Percentiles rank a stretch among this genome's conserved stretches.
phyloP scores from a whole-genome alignment of 2,797 vertebrate genomes.

The Tapera naevia region DNA sequence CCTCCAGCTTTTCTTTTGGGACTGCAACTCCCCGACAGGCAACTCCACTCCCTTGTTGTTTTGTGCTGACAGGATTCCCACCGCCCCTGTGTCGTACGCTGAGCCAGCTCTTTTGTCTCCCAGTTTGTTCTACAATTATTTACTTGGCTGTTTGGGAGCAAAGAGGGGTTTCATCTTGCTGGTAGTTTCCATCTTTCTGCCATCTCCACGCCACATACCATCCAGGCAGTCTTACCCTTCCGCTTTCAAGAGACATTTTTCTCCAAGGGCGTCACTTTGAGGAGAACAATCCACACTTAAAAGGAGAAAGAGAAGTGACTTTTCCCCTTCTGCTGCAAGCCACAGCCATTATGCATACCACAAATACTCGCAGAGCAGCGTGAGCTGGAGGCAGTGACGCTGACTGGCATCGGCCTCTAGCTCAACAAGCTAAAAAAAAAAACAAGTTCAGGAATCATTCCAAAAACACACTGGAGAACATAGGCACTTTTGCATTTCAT shows the following conservation, averaged over 20 bases:
- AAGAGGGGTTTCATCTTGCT: conserved; percentile 60
- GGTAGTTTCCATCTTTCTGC: not conserved
- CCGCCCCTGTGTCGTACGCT: conserved; percentile 62
- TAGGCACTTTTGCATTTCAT: not conserved
- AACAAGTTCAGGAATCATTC: not conserved
- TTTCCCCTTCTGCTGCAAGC: not conserved
- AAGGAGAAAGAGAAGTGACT: not conserved
- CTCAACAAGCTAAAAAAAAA: not conserved
- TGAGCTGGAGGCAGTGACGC: not conserved
- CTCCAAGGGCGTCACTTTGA: not conserved
- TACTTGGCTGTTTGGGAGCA: conserved; percentile 74
- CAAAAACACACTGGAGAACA: not conserved
- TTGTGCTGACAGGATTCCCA: conserved; percentile 55
- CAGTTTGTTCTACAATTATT: conserved; percentile 83
- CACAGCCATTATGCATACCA: not conserved
- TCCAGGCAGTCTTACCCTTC: not conserved
- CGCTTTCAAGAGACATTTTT: not conserved
- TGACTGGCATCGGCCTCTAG: not conserved
- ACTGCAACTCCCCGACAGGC: not conserved
- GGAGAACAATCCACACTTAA: not conserved
- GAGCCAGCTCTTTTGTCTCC: conserved; percentile 77
- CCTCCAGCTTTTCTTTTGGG: not conserved
- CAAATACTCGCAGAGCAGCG: not conserved
- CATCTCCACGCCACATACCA: not conserved
- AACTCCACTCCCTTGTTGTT: not conserved